Base-by-base conservation (phyloP, 2,113 vertebrate genomes). In the Glaucomys volans region DNA sequence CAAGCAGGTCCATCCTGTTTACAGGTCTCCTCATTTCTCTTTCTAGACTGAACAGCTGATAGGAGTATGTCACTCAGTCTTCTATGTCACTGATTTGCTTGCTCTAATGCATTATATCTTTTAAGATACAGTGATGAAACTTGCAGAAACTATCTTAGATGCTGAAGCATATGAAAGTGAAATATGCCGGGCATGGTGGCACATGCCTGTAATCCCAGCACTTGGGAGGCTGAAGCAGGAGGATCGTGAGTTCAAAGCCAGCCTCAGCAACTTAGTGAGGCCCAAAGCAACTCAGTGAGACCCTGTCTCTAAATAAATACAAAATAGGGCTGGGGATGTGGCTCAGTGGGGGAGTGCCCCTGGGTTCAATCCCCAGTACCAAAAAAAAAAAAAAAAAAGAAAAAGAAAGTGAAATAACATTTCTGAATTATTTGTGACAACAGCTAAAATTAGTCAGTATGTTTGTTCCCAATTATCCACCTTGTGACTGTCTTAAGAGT, bases 341-440 rank as follows among this genome's bases (percentile, higher is more conserved):
- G n/a, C n/a, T n/a, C n/a, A n/a, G n/a, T n/a, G n/a, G n/a, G n/a
- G n/a, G n/a, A n/a, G n/a, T n/a, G n/a, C n/a, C n/a, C n/a, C n/a
- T n/a, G n/a, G n/a, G n/a, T n/a, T n/a, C n/a, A n/a, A n/a, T n/a
- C n/a, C n/a, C n/a, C n/a, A n/a, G n/a, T n/a, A n/a, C n/a, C n/a
- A n/a, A n/a, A n/a, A n/a, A n/a, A n/a, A n/a, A n/a, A n/a, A n/a
- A n/a, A n/a, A n/a, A n/a, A n/a, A n/a, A n/a, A n/a, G n/a, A n/a
- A n/a, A n/a, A n/a, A n/a, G n/a, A n/a, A n/a, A n/a, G n/a, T n/a
- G 47, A 87, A 42, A 77, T 40, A 17, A 24, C 12, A 67, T 85
- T 91, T 95, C 76, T 97, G 72, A 82, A 62, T 94, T 81, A 85
- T 74, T 13, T 66, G 10, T 66, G 90, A 67, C n/a, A 62, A 62